Conservation (phyloP, 2,797 vertebrate genomes). For the Triplophysa yarkandensis region DNA sequence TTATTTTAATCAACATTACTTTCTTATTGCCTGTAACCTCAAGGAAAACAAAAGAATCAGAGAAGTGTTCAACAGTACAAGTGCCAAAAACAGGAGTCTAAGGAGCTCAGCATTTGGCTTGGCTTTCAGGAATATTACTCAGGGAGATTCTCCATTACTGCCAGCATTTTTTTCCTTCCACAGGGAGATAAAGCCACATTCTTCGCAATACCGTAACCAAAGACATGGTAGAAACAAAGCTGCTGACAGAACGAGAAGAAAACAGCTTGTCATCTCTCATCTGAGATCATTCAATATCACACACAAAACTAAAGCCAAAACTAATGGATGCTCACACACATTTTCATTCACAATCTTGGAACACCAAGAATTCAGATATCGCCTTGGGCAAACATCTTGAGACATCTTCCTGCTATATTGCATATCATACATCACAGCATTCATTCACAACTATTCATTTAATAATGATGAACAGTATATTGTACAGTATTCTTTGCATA, state of each 20-base stretch:
- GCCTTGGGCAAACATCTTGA: no score
- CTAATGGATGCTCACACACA: slow-evolving; percentile 57
- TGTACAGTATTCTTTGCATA: background rate
- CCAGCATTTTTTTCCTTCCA: slow-evolving; percentile 21
- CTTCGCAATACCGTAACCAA: slow-evolving; percentile 22
- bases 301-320: slow-evolving; percentile 63
- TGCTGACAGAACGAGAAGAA: slow-evolving; percentile 44
- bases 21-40: no score
- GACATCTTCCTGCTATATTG: no score
- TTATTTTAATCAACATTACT: no score
- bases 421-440: no score
- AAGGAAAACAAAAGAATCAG: background rate
- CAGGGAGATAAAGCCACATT: slow-evolving; percentile 60
- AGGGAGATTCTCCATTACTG: slow-evolving; percentile 22
- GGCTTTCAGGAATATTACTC: slow-evolving; percentile 11
- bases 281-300: slow-evolving; percentile 57
- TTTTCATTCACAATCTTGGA: background rate
- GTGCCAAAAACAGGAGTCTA: background rate
- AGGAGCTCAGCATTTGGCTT: slow-evolving; percentile 8
- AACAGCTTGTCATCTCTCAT: slow-evolving; percentile 59
- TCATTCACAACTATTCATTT: background rate
- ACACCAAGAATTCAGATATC: background rate
- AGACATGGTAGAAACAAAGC: background rate
- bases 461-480: background rate
- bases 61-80: background rate